These are phyloP conservation scores for Dolichoris vasculosae DNA, from an alignment of 1,140 invertebrate genomes.

Conservation along the genomic window DNA sequence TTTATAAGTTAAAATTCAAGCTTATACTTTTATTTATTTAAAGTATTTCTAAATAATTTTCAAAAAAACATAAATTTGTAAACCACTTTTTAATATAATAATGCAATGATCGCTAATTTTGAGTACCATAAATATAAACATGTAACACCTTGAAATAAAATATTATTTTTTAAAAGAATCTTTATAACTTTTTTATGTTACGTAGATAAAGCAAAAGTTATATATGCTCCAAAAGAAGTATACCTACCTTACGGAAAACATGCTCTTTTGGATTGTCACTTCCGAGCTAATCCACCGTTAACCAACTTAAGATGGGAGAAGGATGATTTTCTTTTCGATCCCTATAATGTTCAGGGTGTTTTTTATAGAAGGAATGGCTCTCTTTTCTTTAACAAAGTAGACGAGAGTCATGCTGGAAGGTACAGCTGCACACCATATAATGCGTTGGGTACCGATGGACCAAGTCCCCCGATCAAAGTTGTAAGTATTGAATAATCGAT, in stretches of 20 bases:
- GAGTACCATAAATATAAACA: too few species aligned
- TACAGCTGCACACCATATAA: constrained; percentile 96
- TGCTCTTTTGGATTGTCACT: constrained; percentile 93
- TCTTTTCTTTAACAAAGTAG: constrained; percentile 88
- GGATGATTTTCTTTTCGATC: constrained; percentile 93
- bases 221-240: constrained; percentile 90
- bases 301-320: constrained; percentile 96
- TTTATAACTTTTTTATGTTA: background rate
- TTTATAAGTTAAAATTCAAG: too few species aligned
- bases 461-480: constrained; percentile 90
- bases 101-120: too few species aligned
- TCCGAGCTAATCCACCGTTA: constrained; percentile 93
- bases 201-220: constrained; percentile 92
- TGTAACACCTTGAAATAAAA: too few species aligned
- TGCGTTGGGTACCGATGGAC: constrained; percentile 87
- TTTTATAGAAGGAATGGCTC: constrained; percentile 91
- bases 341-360: constrained; percentile 91
- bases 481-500: constrained; percentile 54
- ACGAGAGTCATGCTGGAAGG: constrained; percentile 83
- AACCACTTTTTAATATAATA: too few species aligned
- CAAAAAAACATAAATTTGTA: too few species aligned
- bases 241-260: constrained; percentile 91
- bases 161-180: background rate
- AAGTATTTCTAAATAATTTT: too few species aligned
- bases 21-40: too few species aligned